These are phyloP conservation scores for Xylota segnis DNA, from an alignment of 2,888 invertebrate genomes.

Conservation along the genomic window DNA sequence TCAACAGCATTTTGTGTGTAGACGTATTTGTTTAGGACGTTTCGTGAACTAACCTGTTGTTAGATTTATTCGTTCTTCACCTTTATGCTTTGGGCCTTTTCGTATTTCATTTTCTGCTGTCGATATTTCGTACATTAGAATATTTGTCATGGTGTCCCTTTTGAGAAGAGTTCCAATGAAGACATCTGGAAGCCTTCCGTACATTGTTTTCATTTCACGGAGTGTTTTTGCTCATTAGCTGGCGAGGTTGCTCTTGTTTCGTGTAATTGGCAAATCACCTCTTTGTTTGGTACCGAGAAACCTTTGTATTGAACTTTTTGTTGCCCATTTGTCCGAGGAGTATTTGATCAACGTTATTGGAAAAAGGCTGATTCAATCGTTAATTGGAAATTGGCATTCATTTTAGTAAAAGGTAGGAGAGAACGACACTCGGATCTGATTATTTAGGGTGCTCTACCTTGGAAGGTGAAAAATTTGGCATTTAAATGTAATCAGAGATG, in stretches of 20 bases:
- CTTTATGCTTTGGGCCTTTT: slow-evolving; percentile 1
- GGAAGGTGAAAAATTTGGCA: background rate
- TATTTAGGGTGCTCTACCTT: background rate
- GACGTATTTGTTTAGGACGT: background rate
- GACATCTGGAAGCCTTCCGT: background rate
- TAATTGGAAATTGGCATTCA: slow-evolving; percentile 8
- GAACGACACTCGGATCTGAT: too few species aligned
- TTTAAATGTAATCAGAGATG: slow-evolving; percentile 7
- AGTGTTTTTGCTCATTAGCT: slow-evolving; percentile 1
- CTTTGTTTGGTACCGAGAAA: background rate
- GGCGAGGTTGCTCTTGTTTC: background rate
- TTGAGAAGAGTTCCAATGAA: background rate
- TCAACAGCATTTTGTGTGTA: background rate
- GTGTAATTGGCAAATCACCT: background rate
- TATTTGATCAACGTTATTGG: background rate
- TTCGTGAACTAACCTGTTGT: background rate
- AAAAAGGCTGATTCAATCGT: background rate
- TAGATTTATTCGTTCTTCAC: slow-evolving; percentile 19
- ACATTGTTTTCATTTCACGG: slow-evolving; percentile 3
- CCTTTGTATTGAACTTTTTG: background rate
- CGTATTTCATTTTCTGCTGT: background rate
- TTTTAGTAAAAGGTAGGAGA: background rate
- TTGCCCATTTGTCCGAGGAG: background rate
- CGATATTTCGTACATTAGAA: background rate
- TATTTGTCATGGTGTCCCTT: slow-evolving; percentile 3